phyloP scores from a whole-genome alignment of 2,797 vertebrate species.

The Catharus ustulatus region DNA sequence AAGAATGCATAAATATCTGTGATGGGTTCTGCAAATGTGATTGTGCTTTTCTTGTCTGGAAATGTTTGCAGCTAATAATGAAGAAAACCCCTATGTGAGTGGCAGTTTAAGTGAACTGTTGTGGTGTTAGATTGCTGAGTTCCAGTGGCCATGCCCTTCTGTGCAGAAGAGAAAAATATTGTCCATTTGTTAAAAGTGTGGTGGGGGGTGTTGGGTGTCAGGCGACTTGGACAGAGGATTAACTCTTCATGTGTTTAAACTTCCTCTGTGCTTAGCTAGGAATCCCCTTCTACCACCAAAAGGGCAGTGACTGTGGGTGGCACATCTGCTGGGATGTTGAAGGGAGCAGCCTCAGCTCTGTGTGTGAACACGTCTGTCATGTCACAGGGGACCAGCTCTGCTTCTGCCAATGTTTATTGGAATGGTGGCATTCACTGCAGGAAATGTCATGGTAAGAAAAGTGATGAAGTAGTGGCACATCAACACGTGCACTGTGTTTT shows the following conservation, averaged over 20 bases:
- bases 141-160: neutral
- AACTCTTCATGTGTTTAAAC: neutral
- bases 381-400: neutral
- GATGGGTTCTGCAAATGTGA: constrained; percentile 3
- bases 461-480: neutral
- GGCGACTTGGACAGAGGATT: neutral
- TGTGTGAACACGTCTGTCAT: neutral
- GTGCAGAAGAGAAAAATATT: neutral
- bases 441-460: neutral
- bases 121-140: neutral
- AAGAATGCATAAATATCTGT: neutral
- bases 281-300: neutral
- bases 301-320: neutral
- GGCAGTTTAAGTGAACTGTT: neutral
- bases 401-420: neutral
- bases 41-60: constrained; percentile 5
- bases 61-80: neutral
- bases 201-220: rapidly evolving
- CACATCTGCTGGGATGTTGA: neutral
- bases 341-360: neutral
- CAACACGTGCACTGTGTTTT: neutral
- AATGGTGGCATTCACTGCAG: neutral
- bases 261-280: neutral
- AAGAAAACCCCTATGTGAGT: neutral
- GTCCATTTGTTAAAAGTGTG: neutral